Base-by-base conservation (phyloP, 2,113 vertebrate genomes). In the Varanus salvator region DNA sequence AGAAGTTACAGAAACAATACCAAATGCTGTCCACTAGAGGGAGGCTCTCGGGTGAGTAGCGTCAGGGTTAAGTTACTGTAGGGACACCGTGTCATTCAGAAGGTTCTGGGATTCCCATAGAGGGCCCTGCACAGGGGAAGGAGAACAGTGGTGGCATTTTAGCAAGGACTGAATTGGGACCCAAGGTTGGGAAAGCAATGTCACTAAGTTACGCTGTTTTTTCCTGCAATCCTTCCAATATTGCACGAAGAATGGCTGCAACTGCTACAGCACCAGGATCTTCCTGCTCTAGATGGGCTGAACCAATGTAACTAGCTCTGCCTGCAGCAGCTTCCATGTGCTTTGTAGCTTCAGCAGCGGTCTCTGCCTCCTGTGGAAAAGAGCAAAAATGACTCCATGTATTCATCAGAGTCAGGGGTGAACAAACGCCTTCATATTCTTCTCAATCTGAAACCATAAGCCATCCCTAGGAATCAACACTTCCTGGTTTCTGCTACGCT, bases 231-330 rank as follows among this genome's bases (percentile, higher is more conserved):
- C 95, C 95, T 77, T 97, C 93, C 95, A 97, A 92, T 80, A 98
- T 95, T 0, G 98, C 97, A 1, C 91, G 93, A 25, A 99, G 95
- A 88, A 99, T 97, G 12, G 98, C 95, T 0, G 98, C 98, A 0
- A 94, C 96, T 0, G 98, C 99, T 92, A 98, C 97, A 0, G 98
- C 98, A 0, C 99, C 99, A 0, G 99, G 98, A 93, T 99, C 99
- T 0, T 98, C 98, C 93, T 97, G 97, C 6, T 97, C 98, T 81
- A 99, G 94, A 1, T 85, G 93, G 0, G 98, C 96, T 0, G 98
- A 97, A 3, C 97, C 96, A 92, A 99, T 97, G 87, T 99, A 99
- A 92, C 99, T 99, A 91, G 99, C 98, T 83, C 99, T 96, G n/a
- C 99, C 99, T 0, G 98, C 99, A 25, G 92, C 97, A 0, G 99